Percentiles rank a stretch among this genome's conserved stretches.
phyloP scores from a whole-genome alignment of 2,888 invertebrate genomes.

The Laspeyria flexula region DNA sequence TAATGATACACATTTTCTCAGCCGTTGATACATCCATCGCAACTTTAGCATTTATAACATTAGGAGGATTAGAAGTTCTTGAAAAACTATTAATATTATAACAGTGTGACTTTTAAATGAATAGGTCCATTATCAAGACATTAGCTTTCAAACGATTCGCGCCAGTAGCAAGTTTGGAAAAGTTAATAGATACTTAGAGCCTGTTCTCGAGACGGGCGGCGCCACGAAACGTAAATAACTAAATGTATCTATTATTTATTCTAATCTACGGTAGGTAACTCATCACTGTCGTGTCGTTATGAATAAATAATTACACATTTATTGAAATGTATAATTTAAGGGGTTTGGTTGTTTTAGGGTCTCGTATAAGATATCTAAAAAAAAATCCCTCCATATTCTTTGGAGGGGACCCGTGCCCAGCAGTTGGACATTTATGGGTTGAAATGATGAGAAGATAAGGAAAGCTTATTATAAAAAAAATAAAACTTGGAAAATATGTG shows the following conservation, averaged over 20 bases:
- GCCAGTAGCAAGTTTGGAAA: constrained; percentile 33
- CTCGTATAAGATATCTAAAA: neutral
- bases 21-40: too few species aligned
- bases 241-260: constrained; percentile 33
- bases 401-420: too few species aligned
- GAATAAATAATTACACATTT: constrained; percentile 29
- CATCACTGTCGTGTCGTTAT: constrained; percentile 29
- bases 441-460: too few species aligned
- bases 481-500: too few species aligned
- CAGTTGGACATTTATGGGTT: too few species aligned
- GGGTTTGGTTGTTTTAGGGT: neutral
- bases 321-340: constrained; percentile 9
- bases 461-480: too few species aligned
- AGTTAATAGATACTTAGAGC: constrained; percentile 25
- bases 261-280: constrained; percentile 31
- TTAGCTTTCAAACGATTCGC: constrained; percentile 23
- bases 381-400: too few species aligned
- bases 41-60: too few species aligned
- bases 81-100: neutral
- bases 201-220: constrained; percentile 26
- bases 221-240: constrained; percentile 46
- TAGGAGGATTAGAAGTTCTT: too few species aligned
- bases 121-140: constrained; percentile 22
- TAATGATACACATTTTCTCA: too few species aligned
- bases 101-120: neutral